Evolutionary conservation across 2,888 invertebrate species (phyloP).

Genomic region (Pyralis farinalis): DNA sequence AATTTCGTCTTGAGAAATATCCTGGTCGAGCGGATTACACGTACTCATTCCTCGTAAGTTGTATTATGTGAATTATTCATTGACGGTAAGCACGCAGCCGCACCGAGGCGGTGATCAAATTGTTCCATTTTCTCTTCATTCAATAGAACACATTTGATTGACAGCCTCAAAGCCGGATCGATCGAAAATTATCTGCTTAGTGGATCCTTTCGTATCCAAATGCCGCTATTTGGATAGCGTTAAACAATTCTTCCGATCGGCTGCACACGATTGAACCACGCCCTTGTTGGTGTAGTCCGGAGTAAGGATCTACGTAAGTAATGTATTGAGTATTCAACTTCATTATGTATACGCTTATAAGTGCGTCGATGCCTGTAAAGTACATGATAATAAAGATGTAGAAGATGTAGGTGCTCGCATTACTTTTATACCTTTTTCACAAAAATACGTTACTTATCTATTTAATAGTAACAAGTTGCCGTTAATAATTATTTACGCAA

Average conservation of each 20-base stretch:
- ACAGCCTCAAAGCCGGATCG: conserved; percentile 58
- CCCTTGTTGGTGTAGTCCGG: conserved; percentile 57
- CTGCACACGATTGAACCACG: conserved; percentile 45
- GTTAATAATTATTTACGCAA: too few relatives aligned
- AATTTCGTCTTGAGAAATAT: too few relatives aligned
- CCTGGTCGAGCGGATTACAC: too few relatives aligned
- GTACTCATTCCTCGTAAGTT: too few relatives aligned
- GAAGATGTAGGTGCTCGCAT: not conserved
- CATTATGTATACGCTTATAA: conserved; percentile 68
- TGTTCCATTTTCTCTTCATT: conserved; percentile 37
- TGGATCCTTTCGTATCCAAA: conserved; percentile 59
- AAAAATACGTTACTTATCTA: too few relatives aligned
- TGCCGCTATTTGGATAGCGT: conserved; percentile 76
- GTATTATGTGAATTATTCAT: too few relatives aligned
- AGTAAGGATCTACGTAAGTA: conserved; percentile 37
- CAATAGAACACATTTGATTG: conserved; percentile 56
- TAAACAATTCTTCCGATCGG: conserved; percentile 78
- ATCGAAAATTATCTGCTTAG: conserved; percentile 77
- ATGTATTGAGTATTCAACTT: conserved; percentile 62
- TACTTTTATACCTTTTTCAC: too few relatives aligned
- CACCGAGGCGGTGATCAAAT: not conserved
- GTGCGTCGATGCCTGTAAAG: conserved; percentile 25
- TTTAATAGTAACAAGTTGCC: too few relatives aligned
- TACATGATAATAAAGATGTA: not conserved
- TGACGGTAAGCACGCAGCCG: too few relatives aligned